Evolutionary conservation across 2,797 vertebrate species (phyloP), one percentile per base, ranked within the genome.

Genomic region (Enteromius viviparus): DNA sequence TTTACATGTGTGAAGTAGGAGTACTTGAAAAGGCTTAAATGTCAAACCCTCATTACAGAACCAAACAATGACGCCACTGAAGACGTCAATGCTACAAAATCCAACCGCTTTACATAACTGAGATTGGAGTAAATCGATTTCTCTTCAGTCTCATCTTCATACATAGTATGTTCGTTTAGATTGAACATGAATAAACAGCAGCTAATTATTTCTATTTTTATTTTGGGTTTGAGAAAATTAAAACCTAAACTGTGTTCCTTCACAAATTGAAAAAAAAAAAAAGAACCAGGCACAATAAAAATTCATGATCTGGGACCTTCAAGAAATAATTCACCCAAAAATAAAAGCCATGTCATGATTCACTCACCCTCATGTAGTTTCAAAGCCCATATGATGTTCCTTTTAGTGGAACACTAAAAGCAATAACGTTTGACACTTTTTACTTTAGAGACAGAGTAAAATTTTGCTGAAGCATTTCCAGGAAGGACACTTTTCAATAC

Each of bases 41-140:
- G 29, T 66, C 62, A 80, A 80, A 58, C n/a, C 10, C 29, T n/a
- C 70, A 74, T 74, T 74, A 37, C 21, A 23, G 6, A 64, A 64
- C 12, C 58, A 21, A 60, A 71, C 47, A 51, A 78, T 78, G 12
- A 72, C 1, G 19, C 4, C 7, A 68, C 47, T 17, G 32, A 53
- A 79, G 49, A 40, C 9, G 34, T 29, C 32, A 70, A 40, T 3
- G 8, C 15, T 70, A 40, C 77, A 68, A 7, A 15, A 37, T 68
- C 14, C 7, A 68, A 78, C 60, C 19, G 1, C 70, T 51, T 51
- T 11, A 37, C n/a, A 14, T 26, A 34, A 76, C 3, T 42, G 9
- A 26, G 23, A 14, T 17, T 76, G 14, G 14, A 26, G 32, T 4
- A 58, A 58, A 60, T 23, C 34, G n/a, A 42, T 76, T 60, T 60